These are phyloP conservation scores for Indri indri DNA, from an alignment of 2,113 vertebrate genomes.

Conservation along the genomic window DNA sequence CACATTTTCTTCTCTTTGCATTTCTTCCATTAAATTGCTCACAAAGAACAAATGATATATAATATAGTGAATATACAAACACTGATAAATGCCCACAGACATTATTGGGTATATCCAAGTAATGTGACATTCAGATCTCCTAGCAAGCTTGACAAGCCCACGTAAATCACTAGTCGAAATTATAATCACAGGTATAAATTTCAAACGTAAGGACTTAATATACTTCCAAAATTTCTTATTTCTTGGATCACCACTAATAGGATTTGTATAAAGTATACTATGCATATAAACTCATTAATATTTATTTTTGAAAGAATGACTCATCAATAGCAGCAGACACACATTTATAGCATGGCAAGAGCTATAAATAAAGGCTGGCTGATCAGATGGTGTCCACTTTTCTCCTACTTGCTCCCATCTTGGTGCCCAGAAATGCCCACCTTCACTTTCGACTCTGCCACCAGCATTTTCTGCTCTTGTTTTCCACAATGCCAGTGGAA, in stretches of 20 bases:
- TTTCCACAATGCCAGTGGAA: not conserved
- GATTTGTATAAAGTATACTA: not conserved
- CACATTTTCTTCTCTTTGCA: not conserved
- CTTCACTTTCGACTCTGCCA: not conserved
- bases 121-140: not conserved
- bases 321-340: not conserved
- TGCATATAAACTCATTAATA: not conserved
- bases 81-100: not conserved
- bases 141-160: not conserved
- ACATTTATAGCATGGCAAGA: not conserved
- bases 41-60: not conserved
- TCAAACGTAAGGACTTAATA: not conserved
- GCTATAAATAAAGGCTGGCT: not conserved
- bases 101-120: not conserved
- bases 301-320: not conserved
- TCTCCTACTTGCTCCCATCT: not conserved
- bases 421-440: not conserved
- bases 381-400: not conserved
- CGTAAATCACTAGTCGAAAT: not conserved
- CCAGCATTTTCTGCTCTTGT: not conserved
- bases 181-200: not conserved
- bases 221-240: slow-evolving; percentile 3
- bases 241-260: not conserved
- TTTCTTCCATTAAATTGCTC: not conserved
- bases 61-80: not conserved